Percentiles rank a stretch among this genome's conserved stretches.
These are phyloP conservation scores for Heliconius ethilla DNA, from an alignment of 2,888 invertebrate genomes.

Conservation along the genomic window DNA sequence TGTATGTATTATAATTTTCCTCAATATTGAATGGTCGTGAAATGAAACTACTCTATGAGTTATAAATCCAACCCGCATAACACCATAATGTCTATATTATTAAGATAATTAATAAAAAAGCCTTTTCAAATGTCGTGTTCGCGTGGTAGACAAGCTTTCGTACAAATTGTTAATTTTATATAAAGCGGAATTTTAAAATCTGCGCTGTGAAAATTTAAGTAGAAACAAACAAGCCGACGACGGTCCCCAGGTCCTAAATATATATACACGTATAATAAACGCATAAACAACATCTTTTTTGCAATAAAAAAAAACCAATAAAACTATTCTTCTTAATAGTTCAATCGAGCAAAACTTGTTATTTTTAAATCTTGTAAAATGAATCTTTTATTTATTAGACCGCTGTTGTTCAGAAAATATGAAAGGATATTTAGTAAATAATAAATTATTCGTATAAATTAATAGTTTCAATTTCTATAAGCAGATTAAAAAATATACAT, in stretches of 20 bases:
- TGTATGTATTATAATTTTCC: not conserved
- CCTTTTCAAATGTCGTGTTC: not conserved
- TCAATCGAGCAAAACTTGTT: no score
- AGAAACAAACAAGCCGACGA: not conserved
- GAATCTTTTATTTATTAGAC: not conserved
- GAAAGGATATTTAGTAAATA: conserved; percentile 3
- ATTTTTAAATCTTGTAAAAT: no score
- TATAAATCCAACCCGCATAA: conserved; percentile 1
- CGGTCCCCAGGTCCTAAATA: no score
- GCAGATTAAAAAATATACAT: not conserved
- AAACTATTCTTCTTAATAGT: no score
- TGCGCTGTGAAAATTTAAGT: not conserved
- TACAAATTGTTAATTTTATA: conserved; percentile 4
- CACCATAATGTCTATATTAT: conserved; percentile 5
- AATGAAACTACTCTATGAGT: conserved; percentile 7
- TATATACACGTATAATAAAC: no score
- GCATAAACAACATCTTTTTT: no score
- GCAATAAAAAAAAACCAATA: no score
- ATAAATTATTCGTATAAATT: not conserved
- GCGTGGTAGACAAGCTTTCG: conserved; percentile 1
- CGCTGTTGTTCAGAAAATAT: not conserved
- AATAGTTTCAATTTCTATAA: not conserved
- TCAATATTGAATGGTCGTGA: not conserved
- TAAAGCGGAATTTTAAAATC: conserved; percentile 1
- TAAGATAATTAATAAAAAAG: conserved; percentile 8